Conservation (phyloP, 2,888 invertebrate genomes). For the Bruchidius siliquastri region DNA sequence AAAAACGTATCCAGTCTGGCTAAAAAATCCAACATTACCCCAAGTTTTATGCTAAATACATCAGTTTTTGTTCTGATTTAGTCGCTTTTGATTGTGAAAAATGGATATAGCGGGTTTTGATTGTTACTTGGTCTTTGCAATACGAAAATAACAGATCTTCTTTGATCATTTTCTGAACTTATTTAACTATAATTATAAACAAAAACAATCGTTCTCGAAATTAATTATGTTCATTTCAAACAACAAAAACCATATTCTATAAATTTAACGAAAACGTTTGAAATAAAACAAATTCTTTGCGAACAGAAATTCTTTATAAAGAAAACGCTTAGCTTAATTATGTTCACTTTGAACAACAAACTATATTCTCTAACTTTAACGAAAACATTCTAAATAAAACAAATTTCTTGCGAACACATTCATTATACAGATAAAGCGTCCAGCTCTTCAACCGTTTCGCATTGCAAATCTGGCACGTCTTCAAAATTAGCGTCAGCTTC, state of each 20-base stretch:
- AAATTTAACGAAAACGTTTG: not conserved
- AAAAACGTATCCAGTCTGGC: not conserved
- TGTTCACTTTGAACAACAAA: not conserved
- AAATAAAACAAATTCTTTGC: not conserved
- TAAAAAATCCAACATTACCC: not conserved
- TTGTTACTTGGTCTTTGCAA: not conserved
- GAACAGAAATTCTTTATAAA: not conserved
- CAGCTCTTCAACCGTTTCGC: not conserved
- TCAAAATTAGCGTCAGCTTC: not conserved
- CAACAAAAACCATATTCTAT: slow-evolving; percentile 1
- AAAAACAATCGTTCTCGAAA: not conserved
- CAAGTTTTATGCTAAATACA: not conserved
- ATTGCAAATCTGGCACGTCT: not conserved
- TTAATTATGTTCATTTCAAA: not conserved
- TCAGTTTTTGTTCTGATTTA: not conserved
- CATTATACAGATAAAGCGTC: not conserved
- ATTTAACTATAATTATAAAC: not conserved
- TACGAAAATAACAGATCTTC: not conserved
- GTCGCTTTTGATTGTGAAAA: not conserved
- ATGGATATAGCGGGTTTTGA: not conserved
- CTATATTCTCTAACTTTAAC: not conserved
- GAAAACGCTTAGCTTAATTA: not conserved
- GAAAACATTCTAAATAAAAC: not conserved
- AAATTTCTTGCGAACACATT: not conserved
- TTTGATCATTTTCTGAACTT: not conserved